Base-by-base conservation (phyloP, 92 coral and sea anemone genomes). In the Phenganax subtilis region DNA sequence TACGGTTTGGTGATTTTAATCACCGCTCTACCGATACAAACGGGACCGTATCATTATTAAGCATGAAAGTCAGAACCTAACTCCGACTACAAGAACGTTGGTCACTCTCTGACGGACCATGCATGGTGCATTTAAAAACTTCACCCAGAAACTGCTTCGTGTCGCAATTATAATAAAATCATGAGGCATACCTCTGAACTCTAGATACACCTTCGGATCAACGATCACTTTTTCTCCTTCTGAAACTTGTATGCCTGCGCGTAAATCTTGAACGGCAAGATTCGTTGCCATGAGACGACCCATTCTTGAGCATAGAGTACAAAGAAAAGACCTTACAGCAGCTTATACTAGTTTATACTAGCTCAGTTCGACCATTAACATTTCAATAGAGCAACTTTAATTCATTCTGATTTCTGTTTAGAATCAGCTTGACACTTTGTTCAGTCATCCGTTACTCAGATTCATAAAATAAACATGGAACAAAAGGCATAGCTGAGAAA, bases 201-300 rank as follows among this genome's bases (percentile, higher is more conserved):
- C 30, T 8, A 68, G 73, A 3, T 12, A 68, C 16, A 11, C 6
- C 47, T 9, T 68, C 6, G 73, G 73, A 68, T 68, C 20, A 9
- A 68, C 5, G 11, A 9, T 52, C 14, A 37, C 37, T 68, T 68
- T 68, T 17, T 68, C 54, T 3, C 37, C 54, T 68, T 68, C 73
- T 30, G 73, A 68, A 30, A 16, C 53, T 68, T 68, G 53, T 14
- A 52, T 37, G 7, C 29, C 54, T 37, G 73, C 73, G 4, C 53
- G 53, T 53, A 68, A 68, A 37, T 68, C 73, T 37, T 68, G 11
- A 0, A 68, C 73, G 16, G 73, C 73, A 27, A 68, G 53, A 30
- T 68, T 14, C 5, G 73, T 28, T 12, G 73, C 73, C 6, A 68
- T 9, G 4, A 68, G 54, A 1, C n/a, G 53, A 29, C 53, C 31